Base-by-base conservation (phyloP, 2,113 vertebrate species). In the Microcebus tavaratra region DNA sequence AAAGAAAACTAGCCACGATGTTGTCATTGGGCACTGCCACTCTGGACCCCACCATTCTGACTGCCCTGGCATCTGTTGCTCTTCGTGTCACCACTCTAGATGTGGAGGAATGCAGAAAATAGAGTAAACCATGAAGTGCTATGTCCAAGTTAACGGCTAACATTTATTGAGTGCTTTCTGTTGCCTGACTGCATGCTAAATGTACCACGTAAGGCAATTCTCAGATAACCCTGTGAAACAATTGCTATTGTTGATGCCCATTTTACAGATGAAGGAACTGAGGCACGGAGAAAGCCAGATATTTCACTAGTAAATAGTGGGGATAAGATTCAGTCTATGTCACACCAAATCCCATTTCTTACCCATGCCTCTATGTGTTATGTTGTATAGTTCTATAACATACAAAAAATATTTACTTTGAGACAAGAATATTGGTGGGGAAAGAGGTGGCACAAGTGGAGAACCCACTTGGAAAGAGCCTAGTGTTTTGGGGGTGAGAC, bases 81-180 rank as follows among this genome's bases (percentile, higher is more conserved):
- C 68, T 70, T 80, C 82, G 68, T 59, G 12, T 63, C 39, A 14
- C 73, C 61, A 18, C 63, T 94, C 88, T 93, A 91, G 85, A 68
- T 88, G 55, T 27, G 78, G 78, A 97, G 86, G 59, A 63, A 2
- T 59, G 57, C 14, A n/a, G 67, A 90, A 95, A 96, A 68, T 10
- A 50, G 80, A 96, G 82, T 39, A 34, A 84, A 84, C 92, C 91
- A 17, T 94, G 63, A 93, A 93, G 89, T 75, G 82, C 78, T 70
- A 75, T 1, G 0, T 82, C 90, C 94, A 86, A 50, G 42, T 53
- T 94, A 55, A 92, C 57, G 81, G 50, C 73, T 87, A 59, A 70
- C 63, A 14, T 83, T 95, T 83, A 83, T 70, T 61, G 42, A 93
- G 63, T 87, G 57, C 91, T 78, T 82, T 55, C 87, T 83, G 17